A percentile compares a stretch with the other conserved stretches of the same genome.
phyloP scores from a whole-genome alignment of 2,888 invertebrate species.

The Agriopis leucophaearia region DNA sequence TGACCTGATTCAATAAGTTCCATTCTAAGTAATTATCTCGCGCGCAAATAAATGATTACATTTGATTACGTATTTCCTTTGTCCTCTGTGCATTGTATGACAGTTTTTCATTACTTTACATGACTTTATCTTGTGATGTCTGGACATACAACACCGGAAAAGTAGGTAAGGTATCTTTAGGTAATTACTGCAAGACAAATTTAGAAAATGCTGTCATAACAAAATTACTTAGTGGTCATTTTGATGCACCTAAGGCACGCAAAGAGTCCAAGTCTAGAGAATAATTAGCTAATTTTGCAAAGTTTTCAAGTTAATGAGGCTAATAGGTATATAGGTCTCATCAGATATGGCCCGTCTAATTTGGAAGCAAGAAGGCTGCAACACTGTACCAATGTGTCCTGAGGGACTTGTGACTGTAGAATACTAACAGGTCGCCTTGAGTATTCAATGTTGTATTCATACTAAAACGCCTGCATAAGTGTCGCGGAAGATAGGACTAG shows the following conservation, averaged over 20 bases:
- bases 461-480: constrained; percentile 33
- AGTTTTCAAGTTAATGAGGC: background rate
- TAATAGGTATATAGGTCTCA: background rate
- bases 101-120: constrained; percentile 28
- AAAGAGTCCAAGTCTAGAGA: too few relatives aligned
- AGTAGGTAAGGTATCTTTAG: background rate
- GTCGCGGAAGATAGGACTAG: constrained; percentile 32
- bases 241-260: too few relatives aligned
- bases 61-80: constrained; percentile 34
- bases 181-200: background rate
- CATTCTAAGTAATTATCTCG: constrained; percentile 39
- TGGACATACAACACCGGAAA: background rate
- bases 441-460: constrained; percentile 38
- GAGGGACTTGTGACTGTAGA: constrained; percentile 53
- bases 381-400: constrained; percentile 50
- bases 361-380: constrained; percentile 62
- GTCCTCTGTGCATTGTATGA: constrained; percentile 30
- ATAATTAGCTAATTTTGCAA: too few relatives aligned
- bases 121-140: constrained; percentile 28
- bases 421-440: constrained; percentile 46
- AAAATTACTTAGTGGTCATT: too few relatives aligned
- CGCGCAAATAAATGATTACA: constrained; percentile 28
- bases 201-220: too few relatives aligned
- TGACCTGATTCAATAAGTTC: constrained; percentile 37
- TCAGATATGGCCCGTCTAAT: constrained; percentile 51